phyloP scores from a whole-genome alignment of 2,113 vertebrate genomes.

The Galemys pyrenaicus region DNA sequence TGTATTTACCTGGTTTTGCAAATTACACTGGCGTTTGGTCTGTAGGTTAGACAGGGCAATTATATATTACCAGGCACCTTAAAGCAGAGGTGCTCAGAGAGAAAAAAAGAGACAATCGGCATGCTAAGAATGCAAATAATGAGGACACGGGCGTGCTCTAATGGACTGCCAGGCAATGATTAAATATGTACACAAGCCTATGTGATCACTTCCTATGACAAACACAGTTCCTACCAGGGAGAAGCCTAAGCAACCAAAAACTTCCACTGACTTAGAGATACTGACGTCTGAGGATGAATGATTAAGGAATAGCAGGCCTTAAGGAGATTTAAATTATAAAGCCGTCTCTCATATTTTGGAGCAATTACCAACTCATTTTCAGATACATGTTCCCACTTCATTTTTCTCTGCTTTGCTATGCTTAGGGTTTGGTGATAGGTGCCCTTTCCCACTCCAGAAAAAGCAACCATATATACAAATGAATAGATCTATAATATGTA shows the following conservation, averaged over 20 bases:
- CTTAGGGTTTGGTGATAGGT: neutral
- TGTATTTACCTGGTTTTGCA: slow-evolving; percentile 67
- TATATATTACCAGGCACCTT: slow-evolving; percentile 16
- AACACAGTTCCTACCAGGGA: neutral
- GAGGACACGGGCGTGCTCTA: slow-evolving; percentile 1
- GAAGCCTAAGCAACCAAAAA: neutral
- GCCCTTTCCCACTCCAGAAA: neutral
- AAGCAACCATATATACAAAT: neutral
- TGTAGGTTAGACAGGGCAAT: slow-evolving; percentile 19
- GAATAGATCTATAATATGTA: too few species aligned
- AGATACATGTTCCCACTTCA: neutral
- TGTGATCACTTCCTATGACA: slow-evolving; percentile 8
- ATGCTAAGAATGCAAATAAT: slow-evolving; percentile 38
- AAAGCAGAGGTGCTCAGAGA: neutral
- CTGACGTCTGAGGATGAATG: neutral
- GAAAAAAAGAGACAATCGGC: slow-evolving; percentile 34
- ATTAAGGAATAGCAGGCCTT: neutral
- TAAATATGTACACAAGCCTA: neutral
- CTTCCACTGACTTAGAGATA: neutral
- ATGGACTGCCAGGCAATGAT: neutral
- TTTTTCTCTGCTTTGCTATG: neutral
- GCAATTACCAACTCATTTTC: slow-evolving; percentile 56
- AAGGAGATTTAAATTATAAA: slow-evolving; percentile 43
- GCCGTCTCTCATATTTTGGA: slow-evolving; percentile 40
- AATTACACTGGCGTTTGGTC: slow-evolving; percentile 61